Percentiles rank a stretch among this genome's conserved stretches.
phyloP scores from a whole-genome alignment of 2,888 invertebrate genomes.

The Meiosimyza decipiens region DNA sequence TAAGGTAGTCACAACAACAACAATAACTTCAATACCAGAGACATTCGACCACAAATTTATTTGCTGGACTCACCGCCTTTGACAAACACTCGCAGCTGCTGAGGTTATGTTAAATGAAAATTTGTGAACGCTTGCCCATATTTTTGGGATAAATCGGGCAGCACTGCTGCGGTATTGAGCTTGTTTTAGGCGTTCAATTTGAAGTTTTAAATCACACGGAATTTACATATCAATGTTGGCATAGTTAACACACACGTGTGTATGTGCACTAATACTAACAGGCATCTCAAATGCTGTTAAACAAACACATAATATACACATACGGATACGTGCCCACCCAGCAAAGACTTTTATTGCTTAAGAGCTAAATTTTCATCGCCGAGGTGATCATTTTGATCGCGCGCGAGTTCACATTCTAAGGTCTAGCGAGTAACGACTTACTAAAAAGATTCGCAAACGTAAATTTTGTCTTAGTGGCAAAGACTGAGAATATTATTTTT shows the following conservation, averaged over 20 bases:
- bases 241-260: constrained; percentile 7
- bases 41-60: constrained; percentile 29
- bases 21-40: constrained; percentile 14
- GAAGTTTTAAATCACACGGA: constrained; percentile 32
- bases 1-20: constrained; percentile 14
- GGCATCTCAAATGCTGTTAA: neutral
- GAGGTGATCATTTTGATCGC: too few species aligned
- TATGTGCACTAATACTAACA: neutral
- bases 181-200: constrained; percentile 28
- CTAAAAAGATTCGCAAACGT: too few species aligned
- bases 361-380: too few species aligned
- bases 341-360: too few species aligned
- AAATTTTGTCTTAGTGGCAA: too few species aligned
- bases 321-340: neutral
- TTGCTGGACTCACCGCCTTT: constrained; percentile 26
- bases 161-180: constrained; percentile 4
- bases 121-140: neutral
- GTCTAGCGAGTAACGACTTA: too few species aligned
- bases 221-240: constrained; percentile 30
- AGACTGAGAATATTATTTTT: too few species aligned
- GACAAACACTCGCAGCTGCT: constrained; percentile 29
- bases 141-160: neutral
- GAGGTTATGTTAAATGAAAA: constrained; percentile 28
- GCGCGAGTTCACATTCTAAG: too few species aligned
- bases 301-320: constrained; percentile 6